Conservation (phyloP, 2,797 vertebrate genomes). For the Phalanger gymnotis region DNA sequence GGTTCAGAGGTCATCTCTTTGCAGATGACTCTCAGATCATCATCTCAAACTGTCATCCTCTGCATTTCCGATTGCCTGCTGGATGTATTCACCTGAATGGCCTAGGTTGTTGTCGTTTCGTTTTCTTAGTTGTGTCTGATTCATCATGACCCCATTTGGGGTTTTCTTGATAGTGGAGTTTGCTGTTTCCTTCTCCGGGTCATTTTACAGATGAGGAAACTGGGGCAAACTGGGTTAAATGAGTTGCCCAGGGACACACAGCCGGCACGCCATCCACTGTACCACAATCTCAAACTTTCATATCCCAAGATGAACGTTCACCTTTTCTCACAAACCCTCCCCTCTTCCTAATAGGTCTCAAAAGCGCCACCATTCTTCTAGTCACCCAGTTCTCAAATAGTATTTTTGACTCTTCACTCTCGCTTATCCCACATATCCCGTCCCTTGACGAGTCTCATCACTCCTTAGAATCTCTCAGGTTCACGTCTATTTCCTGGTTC, state of each 20-base stretch:
- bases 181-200: not conserved
- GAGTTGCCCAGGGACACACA: not conserved
- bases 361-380: not conserved
- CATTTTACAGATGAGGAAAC: not conserved
- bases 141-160: not conserved
- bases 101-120: not conserved
- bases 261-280: not conserved
- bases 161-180: not conserved
- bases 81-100: not conserved
- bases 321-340: not conserved
- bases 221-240: not conserved
- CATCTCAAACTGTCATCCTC: not conserved
- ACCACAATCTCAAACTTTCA: not conserved
- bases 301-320: not conserved
- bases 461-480: not conserved
- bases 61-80: not conserved
- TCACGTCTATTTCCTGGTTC: not conserved
- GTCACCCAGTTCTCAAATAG: not conserved
- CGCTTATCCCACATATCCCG: not conserved
- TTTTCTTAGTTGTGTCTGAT: not conserved
- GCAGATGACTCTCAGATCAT: not conserved
- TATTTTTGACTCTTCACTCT: not conserved
- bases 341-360: not conserved
- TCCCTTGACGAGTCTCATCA: not conserved
- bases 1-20: not conserved